Base-by-base conservation (phyloP, 1,140 invertebrate genomes). In the Diploscapter pachys region DNA sequence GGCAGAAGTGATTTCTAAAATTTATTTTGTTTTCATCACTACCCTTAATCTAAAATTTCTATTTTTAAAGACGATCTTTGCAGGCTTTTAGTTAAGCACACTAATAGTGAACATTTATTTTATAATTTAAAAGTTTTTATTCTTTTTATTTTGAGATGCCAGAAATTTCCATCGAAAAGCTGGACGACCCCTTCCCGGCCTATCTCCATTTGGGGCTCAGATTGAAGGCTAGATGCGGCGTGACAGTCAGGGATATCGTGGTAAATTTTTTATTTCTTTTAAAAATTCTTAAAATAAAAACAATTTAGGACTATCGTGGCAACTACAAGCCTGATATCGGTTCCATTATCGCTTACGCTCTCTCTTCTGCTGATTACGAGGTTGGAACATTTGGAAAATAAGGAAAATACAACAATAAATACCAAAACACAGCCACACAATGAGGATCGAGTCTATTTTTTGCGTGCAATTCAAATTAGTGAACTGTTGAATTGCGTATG, bases 331-430 rank as follows among this genome's bases (percentile, higher is more conserved):
- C 90, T 11, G 93, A 96, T 85, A 91, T 92, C 2, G 93, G 93
- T 78, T 95, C 93, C 1, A 92, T 96, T 64, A 93, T 96, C 73
- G 92, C 93, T 0, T 94, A 93, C 83, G 90, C 92, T 4, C 83
- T 96, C 1, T 86, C 83, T 5, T 84, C 83, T 11, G 54, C 70
- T 3, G 78, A 83, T 56, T 84, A 83, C 67, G 66, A 78, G 66
- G 57, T 9, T 9, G 57, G 13, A 2, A 59, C 9, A 13, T 13
- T 31, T 1, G 31, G 31, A 31, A 31, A 31, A 31, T 31, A 31
- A 31, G 1, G 31, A 31, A 31, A 31, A 31, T 31, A 31, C 31
- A 31, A 31, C 31, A 31, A 31, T 31, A 31, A 31, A 31, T 31
- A 31, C 31, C 1, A 31, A 31, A 31, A 31, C 31, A 31, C 31